Base-by-base conservation (phyloP, 2,113 vertebrate genomes). In the Cryptotis parvus region DNA sequence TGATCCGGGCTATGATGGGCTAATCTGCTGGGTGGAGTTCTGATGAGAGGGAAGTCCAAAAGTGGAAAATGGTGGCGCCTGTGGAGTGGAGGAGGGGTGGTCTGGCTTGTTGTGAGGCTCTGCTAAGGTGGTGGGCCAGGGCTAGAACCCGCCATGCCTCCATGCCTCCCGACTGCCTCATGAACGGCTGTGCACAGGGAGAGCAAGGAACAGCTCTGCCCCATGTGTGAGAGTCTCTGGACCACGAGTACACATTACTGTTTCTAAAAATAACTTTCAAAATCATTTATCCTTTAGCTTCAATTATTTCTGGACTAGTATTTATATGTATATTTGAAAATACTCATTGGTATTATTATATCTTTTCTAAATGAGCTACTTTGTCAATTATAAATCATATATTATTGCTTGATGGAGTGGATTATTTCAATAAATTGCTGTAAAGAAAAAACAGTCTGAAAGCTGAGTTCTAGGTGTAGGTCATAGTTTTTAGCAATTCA, bases 291-390 rank as follows among this genome's bases (percentile, higher is more conserved):
- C n/a, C n/a, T 43, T 84, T 87, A 87, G 35, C 22, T 84, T 88
- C 55, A 74, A 80, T 90, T 94, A 84, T 72, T 84, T 87, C 41
- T 84, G 61, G 68, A 88, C 84, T 70, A 90, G 68, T 37, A 84
- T 88, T 89, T 91, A 81, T 81, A 87, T 84, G 68, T 58, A 72
- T 72, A 87, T 92, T 84, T 45, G 10, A 92, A 92, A 74, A 76
- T 85, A 84, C 35, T 81, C 26, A 73, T 39, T 78, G 37, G 9
- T 83, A 91, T 90, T 87, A 86, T 76, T 74, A 75, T n/a, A 79
- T 77, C 3, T 69, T 90, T 80, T 41, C 45, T 80, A 90, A 87
- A 68, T 49, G 78, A 35, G 14, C 37, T 87, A 37, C 80, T 63
- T 92, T 94, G 41, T 80, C 78, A 90, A 33, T 35, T 69, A 84